Percentiles rank a stretch among this genome's conserved stretches.
phyloP scores from a whole-genome alignment of 2,888 invertebrate genomes.

The Campoplex nolae region DNA sequence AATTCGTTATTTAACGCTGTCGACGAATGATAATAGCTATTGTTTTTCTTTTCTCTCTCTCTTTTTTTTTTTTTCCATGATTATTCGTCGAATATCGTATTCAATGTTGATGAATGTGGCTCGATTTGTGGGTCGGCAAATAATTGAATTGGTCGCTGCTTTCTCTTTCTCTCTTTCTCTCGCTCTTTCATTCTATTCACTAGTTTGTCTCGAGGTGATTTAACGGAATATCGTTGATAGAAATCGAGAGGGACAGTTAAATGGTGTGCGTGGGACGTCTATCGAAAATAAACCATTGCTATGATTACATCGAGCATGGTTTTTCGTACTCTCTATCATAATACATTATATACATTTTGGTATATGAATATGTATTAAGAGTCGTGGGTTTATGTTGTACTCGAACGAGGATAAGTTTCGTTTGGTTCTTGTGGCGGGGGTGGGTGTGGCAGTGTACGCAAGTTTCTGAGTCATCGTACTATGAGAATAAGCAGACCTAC shows the following conservation, averaged over 20 bases:
- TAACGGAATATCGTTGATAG: conserved; percentile 58
- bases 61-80: neutral
- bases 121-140: neutral
- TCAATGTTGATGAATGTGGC: neutral
- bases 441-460: conserved; percentile 76
- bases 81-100: neutral
- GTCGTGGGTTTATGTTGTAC: conserved; percentile 1
- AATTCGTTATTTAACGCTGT: neutral
- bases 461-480: conserved; percentile 75
- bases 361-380: neutral
- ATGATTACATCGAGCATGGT: conserved; percentile 30
- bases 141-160: neutral
- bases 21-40: neutral
- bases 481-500: neutral
- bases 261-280: conserved; percentile 64
- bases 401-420: conserved; percentile 40
- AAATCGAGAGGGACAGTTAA: conserved; percentile 65
- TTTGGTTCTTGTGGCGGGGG: conserved; percentile 67
- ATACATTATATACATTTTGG: neutral
- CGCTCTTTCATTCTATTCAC: neutral
- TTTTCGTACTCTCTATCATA: neutral
- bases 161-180: neutral
- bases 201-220: conserved; percentile 32
- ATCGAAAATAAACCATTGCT: conserved; percentile 42
- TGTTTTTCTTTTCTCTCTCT: neutral